Evolutionary conservation across 2,797 vertebrate genomes (phyloP).

Genomic region (Lithobates sylvaticus): DNA sequence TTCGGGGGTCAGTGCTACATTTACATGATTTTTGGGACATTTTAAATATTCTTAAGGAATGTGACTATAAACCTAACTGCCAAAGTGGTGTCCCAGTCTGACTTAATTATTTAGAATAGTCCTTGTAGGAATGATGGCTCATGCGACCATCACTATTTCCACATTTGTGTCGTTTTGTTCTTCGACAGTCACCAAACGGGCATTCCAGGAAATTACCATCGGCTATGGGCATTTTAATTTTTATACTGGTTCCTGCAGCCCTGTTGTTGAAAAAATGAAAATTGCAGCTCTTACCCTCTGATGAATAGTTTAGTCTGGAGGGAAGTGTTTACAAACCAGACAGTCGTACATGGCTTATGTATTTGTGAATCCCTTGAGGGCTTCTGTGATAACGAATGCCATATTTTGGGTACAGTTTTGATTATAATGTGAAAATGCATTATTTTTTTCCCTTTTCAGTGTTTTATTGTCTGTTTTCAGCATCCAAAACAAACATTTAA

Average conservation of each 20-base stretch:
- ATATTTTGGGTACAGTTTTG: background rate
- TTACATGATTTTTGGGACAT: too few species aligned
- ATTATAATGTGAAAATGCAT: background rate
- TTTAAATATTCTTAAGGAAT: too few species aligned
- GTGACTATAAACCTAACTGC: background rate
- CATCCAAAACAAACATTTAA: background rate
- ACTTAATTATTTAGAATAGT: background rate
- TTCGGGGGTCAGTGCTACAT: too few species aligned
- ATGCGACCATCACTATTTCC: background rate
- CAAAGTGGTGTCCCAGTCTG: background rate
- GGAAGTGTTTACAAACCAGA: background rate
- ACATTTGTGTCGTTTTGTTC: background rate
- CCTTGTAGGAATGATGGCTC: background rate
- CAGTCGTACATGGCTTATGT: background rate
- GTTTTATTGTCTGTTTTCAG: background rate
- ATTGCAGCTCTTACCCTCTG: background rate
- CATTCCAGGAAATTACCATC: background rate
- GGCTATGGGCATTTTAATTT: background rate
- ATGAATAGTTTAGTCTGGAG: background rate
- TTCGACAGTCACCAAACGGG: background rate
- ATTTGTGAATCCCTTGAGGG: constrained; percentile 1
- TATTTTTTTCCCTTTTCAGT: background rate
- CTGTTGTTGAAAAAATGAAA: background rate
- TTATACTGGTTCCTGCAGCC: background rate
- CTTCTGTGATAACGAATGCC: background rate